Evolutionary conservation across 2,888 invertebrate species (phyloP), one percentile per base, ranked within the genome.

Genomic region (Itoplectis maculator): DNA sequence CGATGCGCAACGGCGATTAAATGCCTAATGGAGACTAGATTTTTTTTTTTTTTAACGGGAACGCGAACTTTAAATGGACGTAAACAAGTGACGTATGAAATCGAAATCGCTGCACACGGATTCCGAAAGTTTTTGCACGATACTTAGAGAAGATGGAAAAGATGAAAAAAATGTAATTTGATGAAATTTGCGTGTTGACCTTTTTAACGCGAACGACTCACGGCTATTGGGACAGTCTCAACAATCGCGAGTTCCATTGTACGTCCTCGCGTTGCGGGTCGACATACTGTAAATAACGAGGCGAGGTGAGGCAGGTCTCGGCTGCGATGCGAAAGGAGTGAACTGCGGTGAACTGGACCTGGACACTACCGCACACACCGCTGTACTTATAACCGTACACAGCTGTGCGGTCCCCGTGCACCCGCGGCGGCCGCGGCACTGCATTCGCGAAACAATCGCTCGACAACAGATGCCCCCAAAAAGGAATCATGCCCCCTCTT

Each of bases 211-310:
- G 47, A 61, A 37, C 49, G 65, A 82, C 76, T 82, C 82, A 82
- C 82, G 51, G 75, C 65, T 72, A 72, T 75, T 76, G n/a, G 51
- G 59, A 61, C 20, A 61, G 70, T 79, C 59, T 72, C 42, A 42
- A 77, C 47, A 56, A 51, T 51, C 45, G 65, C 59, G 40, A 63
- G 11, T 63, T 66, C 68, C 82, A 78, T 82, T 69, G 45, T 61
- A 8, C 63, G 35, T 59, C 56, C 18, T 65, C 45, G 75, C 29
- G 29, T 35, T 63, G 18, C 68, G 15, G 40, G 42, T 72, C 47
- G 75, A 68, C 79, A 82, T 75, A 79, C 70, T 75, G 79, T 72
- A 76, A 79, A 75, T 79, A 75, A 75, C 68, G 42, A 23, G 45
- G 59, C 45, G 47, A 77, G 47, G 56, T 23, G 29, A 56, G 42